Base-by-base conservation (phyloP, 2,113 vertebrate species). In the Corythoichthys haematopterus region DNA sequence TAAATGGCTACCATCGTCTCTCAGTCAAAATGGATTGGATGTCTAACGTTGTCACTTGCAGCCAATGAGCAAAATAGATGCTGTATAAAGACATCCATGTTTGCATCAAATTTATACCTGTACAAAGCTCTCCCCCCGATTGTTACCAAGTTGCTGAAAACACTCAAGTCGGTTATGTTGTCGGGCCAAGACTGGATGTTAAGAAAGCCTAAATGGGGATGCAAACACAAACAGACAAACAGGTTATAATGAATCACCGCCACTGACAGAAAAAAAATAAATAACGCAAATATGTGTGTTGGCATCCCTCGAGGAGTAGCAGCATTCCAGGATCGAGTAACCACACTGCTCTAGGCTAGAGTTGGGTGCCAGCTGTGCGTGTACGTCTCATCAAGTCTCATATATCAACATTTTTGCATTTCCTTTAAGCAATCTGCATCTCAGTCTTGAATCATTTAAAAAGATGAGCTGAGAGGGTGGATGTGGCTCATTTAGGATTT, bases 121-220 rank as follows among this genome's bases (percentile, higher is more conserved):
- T 99, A 98, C 11, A 99, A 87, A 2, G 94, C 92, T 91, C 97
- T 88, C 72, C 97, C 97, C 16, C 96, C 95, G 0, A 98, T 99
- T 45, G 94, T 98, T 63, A 92, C 95, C 84, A 98, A 77, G 87
- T 96, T 99, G 72, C 96, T 97, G 85, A 99, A 99, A 40, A 99
- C 97, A 80, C 93, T 95, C 80, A 99, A 92, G 82, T 99, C 96
- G 3, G 96, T 97, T 93, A 98, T 95, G 76, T 98, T 99, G 87
- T 95, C 93, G 40, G 97, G 97, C 97, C 97, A 99, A 0, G 97
- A 98, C 66, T 99, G 97, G 83, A 99, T 97, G 83, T 98, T 99
- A 80, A 99, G 85, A 82, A 91, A 98, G 48, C 97, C 97, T 99
- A 80, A 52, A 81, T 55, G 79, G 51, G 66, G 51, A 68, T 48